These are phyloP conservation scores for Zapornia atra DNA, from an alignment of 2,113 vertebrate genomes.

Conservation along the genomic window DNA sequence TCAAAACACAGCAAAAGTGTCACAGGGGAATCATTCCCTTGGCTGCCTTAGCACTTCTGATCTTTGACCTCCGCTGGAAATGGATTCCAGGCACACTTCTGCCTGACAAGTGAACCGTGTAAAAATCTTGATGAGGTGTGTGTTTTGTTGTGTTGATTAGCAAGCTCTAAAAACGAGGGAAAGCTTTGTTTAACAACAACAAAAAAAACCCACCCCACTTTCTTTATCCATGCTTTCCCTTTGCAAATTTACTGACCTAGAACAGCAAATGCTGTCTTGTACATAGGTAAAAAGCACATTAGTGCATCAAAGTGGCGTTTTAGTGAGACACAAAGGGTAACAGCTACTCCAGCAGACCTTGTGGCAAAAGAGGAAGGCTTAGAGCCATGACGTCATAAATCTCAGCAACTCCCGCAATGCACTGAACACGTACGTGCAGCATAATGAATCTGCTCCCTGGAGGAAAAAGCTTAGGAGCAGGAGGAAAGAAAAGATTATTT, in stretches of 20 bases:
- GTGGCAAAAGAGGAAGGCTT: slow-evolving; percentile 37
- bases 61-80: slow-evolving; percentile 59
- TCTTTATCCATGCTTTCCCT: not conserved
- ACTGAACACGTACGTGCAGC: not conserved
- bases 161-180: not conserved
- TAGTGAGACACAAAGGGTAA: slow-evolving; percentile 9
- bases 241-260: slow-evolving; percentile 32
- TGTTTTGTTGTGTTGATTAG: slow-evolving; percentile 56
- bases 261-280: not conserved
- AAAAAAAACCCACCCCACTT: not conserved
- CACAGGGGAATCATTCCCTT: slow-evolving; percentile 42
- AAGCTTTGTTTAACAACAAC: not conserved
- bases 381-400: slow-evolving; percentile 61
- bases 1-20: slow-evolving; percentile 62
- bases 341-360: not conserved
- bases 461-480: slow-evolving; percentile 56
- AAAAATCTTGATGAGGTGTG: slow-evolving; percentile 63
- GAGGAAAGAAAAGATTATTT: slow-evolving; percentile 71
- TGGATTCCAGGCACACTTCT: slow-evolving; percentile 63
- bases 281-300: not conserved
- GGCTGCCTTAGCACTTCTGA: slow-evolving; percentile 38
- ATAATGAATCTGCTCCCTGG: slow-evolving; percentile 56
- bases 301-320: not conserved
- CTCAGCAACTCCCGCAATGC: slow-evolving; percentile 41
- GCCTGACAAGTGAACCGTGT: slow-evolving; percentile 50